Conservation (phyloP, 2,797 vertebrate species). For the Semotilus atromaculatus region DNA sequence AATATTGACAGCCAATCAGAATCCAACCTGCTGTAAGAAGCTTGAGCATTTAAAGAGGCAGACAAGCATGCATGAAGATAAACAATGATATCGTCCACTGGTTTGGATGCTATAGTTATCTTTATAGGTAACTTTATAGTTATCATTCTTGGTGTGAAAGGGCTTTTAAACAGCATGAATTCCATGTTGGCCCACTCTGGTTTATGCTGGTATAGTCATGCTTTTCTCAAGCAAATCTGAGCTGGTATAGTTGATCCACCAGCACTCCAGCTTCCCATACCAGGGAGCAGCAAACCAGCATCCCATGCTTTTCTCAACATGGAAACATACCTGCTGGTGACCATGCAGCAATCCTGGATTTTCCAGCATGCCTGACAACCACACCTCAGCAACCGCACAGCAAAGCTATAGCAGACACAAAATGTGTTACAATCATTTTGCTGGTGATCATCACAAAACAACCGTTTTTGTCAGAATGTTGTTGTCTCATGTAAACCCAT, state of each 20-base stretch:
- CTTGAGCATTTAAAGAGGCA: too few relatives aligned
- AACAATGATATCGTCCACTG: too few relatives aligned
- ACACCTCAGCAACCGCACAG: background rate
- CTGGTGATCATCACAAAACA: background rate
- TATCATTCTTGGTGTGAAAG: too few relatives aligned
- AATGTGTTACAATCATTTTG: background rate
- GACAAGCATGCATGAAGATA: too few relatives aligned
- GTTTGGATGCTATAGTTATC: too few relatives aligned
- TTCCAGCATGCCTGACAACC: background rate
- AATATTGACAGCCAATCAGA: too few relatives aligned
- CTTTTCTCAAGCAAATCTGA: background rate
- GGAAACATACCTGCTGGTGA: background rate
- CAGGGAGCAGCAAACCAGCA: background rate
- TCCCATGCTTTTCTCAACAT: background rate
- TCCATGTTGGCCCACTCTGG: background rate
- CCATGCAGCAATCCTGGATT: background rate
- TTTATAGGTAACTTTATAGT: too few relatives aligned
- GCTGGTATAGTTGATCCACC: background rate
- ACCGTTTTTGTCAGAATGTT: slow-evolving; percentile 1
- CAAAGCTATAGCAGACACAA: background rate
- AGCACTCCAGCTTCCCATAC: background rate
- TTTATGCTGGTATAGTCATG: background rate
- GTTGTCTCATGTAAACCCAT: slow-evolving; percentile 8
- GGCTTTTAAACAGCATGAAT: too few relatives aligned
- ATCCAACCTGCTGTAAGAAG: too few relatives aligned